Evolutionary conservation across 1,140 invertebrate species (phyloP), one percentile per base, ranked within the genome.

Genomic region (Eurosta solidaginis): DNA sequence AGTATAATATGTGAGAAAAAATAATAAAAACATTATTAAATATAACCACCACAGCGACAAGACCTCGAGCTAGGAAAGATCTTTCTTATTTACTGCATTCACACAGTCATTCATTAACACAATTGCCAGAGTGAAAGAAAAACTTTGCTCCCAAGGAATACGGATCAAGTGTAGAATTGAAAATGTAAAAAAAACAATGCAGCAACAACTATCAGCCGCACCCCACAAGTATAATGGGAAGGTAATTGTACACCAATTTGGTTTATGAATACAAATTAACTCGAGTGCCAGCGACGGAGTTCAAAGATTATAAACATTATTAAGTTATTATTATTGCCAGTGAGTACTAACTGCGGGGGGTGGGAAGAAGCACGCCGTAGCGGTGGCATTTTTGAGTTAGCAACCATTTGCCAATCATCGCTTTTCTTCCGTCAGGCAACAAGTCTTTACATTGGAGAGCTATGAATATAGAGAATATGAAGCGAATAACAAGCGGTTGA

Each of bases 201-300:
- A 36, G 20, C 3, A 59, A 73, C 17, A 42, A 25, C 44, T 17
- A 45, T 17, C 44, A 20, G 44, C 40, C 44, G 42, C 73, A 27
- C 42, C 40, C 83, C 82, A 83, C 83, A 81, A 82, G 83, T 81
- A 84, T 84, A 84, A 84, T 85, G 82, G 83, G 81, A 74, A 20
- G 73, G 83, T 86, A 84, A 86, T 86, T 86, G 84, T 86, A 84
- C 84, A 85, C 84, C 84, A 86, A 86, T 86, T 86, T 86, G 82
- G 85, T 83, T 84, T 86, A 85, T 86, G 84, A 86, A 86, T 84
- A 86, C 84, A 85, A 85, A 86, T 86, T 86, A 85, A 83, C 83
- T 84, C 78, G 81, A 82, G 59, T 68, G 59, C 33, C 36, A 84
- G 81, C 82, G 82, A 52, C 83, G 81, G 79, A 82, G 77, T 78